Evolutionary conservation across 2,113 vertebrate genomes (phyloP).

Genomic region (Dromiciops gliroides): DNA sequence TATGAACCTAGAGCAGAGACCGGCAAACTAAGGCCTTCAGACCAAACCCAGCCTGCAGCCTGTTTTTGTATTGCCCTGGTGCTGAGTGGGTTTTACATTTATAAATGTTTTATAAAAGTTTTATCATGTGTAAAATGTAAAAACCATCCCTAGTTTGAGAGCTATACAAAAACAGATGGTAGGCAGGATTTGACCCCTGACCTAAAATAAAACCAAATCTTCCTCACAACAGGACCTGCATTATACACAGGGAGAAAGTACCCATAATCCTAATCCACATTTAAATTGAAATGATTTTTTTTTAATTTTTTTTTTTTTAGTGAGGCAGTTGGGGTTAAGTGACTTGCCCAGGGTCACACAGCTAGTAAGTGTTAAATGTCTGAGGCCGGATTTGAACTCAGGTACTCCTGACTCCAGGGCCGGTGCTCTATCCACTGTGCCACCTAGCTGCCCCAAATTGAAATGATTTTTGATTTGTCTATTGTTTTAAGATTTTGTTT

Average conservation of each 20-base stretch:
- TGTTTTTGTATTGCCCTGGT: not conserved
- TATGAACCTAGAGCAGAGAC: not conserved
- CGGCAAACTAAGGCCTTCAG: not conserved
- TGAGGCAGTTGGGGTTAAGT: too few species aligned
- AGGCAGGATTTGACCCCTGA: not conserved
- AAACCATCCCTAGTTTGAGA: not conserved
- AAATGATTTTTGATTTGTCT: not conserved
- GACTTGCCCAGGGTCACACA: too few species aligned
- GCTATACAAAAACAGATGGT: not conserved
- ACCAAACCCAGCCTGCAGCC: not conserved
- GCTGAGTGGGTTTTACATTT: not conserved
- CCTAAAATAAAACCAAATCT: not conserved
- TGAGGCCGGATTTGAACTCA: too few species aligned
- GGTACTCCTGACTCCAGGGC: too few species aligned
- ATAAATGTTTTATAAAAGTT: not conserved
- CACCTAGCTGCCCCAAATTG: too few species aligned
- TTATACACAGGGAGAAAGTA: not conserved
- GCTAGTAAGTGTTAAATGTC: too few species aligned
- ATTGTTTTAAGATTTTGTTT: not conserved
- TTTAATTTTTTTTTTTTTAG: too few species aligned
- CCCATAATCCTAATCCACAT: not conserved
- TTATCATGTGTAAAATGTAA: not conserved
- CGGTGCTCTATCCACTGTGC: too few species aligned
- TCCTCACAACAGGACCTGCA: not conserved
- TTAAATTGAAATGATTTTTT: not conserved